These are phyloP conservation scores for Catharus bicknelli DNA, from an alignment of 2,113 vertebrate species.

Conservation along the genomic window DNA sequence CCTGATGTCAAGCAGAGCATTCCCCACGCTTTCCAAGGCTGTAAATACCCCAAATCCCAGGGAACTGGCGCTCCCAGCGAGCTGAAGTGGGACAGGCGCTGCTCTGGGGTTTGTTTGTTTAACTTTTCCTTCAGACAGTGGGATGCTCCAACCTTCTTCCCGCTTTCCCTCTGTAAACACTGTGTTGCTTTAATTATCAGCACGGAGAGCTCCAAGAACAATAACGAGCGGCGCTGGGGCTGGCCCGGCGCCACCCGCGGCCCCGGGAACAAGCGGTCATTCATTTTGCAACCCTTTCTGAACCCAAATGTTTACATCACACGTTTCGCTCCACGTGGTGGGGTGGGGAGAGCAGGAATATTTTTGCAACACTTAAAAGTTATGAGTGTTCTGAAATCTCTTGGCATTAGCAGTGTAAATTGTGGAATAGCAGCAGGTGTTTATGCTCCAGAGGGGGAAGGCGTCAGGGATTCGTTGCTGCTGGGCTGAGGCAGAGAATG, in stretches of 20 bases:
- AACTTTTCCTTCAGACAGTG: slow-evolving; percentile 43
- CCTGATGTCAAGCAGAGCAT: slow-evolving; percentile 36
- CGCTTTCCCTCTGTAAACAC: slow-evolving; percentile 43
- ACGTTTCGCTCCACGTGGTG: slow-evolving; percentile 61
- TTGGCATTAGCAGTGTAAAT: slow-evolving; percentile 58
- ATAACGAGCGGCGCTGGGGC: slow-evolving; percentile 20
- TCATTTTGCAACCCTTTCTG: not conserved
- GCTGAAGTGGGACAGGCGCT: not conserved
- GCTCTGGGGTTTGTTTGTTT: slow-evolving; percentile 48
- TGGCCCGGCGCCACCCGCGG: not conserved
- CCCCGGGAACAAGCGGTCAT: slow-evolving; percentile 50
- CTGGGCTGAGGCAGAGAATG: not conserved
- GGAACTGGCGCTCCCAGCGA: not conserved
- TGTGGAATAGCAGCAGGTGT: slow-evolving; percentile 42
- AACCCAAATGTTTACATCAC: slow-evolving; percentile 66
- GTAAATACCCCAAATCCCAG: not conserved
- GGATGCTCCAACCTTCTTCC: slow-evolving; percentile 41
- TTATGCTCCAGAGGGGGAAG: slow-evolving; percentile 39
- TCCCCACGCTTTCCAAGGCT: not conserved
- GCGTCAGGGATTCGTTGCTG: slow-evolving; percentile 35
- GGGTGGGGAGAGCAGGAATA: slow-evolving; percentile 50
- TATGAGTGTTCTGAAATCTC: slow-evolving; percentile 69
- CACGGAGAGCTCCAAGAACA: slow-evolving; percentile 59
- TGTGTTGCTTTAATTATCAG: slow-evolving; percentile 55
- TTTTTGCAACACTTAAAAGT: slow-evolving; percentile 66